Conservation (phyloP, 2,888 invertebrate genomes). For the Auanema freiburgensis region DNA sequence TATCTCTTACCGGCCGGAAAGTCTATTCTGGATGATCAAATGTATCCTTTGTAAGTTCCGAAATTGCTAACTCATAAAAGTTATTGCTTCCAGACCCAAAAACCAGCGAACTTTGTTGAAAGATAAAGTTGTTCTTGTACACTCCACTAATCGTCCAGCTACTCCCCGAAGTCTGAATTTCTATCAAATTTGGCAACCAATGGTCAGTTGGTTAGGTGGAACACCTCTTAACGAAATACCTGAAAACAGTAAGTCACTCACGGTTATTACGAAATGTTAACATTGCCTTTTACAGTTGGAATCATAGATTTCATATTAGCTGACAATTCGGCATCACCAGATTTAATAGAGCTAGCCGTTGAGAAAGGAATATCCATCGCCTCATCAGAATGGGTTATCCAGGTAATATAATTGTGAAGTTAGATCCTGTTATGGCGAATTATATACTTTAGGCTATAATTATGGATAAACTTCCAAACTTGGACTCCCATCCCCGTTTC, state of each 20-base stretch:
- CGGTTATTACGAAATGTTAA: too few species aligned
- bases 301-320: slow-evolving; percentile 64
- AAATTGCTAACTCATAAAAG: background rate
- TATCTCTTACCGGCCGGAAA: slow-evolving; percentile 54
- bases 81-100: slow-evolving; percentile 29
- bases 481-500: slow-evolving; percentile 25
- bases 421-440: background rate
- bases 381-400: slow-evolving; percentile 58
- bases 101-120: slow-evolving; percentile 47
- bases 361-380: slow-evolving; percentile 28
- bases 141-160: slow-evolving; percentile 33
- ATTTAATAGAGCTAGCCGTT: slow-evolving; percentile 54
- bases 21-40: slow-evolving; percentile 39
- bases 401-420: slow-evolving; percentile 25
- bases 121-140: slow-evolving; percentile 47
- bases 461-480: slow-evolving; percentile 20
- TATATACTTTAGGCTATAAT: slow-evolving; percentile 26
- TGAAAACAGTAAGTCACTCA: slow-evolving; percentile 4
- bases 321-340: slow-evolving; percentile 62
- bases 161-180: slow-evolving; percentile 16
- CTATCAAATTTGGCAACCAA: slow-evolving; percentile 58
- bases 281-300: background rate
- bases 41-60: slow-evolving; percentile 35
- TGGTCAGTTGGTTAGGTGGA: slow-evolving; percentile 56
- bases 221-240: slow-evolving; percentile 23